Evolutionary conservation across 2,113 vertebrate genomes (phyloP).

Genomic region (Salvator merianae): DNA sequence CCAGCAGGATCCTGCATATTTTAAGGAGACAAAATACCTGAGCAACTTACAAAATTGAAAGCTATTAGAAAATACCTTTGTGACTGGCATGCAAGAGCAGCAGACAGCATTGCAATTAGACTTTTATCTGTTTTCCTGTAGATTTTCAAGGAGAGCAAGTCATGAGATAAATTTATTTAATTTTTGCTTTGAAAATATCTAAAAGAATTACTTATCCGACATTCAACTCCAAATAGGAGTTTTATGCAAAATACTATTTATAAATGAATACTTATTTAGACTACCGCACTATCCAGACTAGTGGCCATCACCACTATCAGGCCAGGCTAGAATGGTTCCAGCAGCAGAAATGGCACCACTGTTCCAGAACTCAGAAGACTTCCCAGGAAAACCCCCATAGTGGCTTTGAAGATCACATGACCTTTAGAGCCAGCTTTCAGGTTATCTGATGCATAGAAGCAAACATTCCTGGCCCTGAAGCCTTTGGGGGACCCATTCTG

Average conservation of each 20-base stretch:
- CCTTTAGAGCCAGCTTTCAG: too few species aligned
- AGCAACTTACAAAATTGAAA: slow-evolving; percentile 37
- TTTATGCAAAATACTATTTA: slow-evolving; percentile 4
- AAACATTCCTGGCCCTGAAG: too few species aligned
- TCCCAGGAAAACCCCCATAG: too few species aligned
- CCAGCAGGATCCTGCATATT: slow-evolving; percentile 35
- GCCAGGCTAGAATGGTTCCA: too few species aligned
- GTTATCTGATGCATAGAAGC: too few species aligned
- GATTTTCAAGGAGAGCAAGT: slow-evolving; percentile 10
- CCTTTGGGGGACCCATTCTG: too few species aligned
- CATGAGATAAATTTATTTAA: slow-evolving; percentile 17
- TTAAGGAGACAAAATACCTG: slow-evolving; percentile 2
- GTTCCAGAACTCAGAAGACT: too few species aligned
- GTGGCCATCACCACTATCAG: too few species aligned
- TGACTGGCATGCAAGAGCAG: not conserved
- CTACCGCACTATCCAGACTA: too few species aligned
- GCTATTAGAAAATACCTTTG: slow-evolving; percentile 36
- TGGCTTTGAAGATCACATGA: too few species aligned
- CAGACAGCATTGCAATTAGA: not conserved
- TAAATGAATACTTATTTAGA: too few species aligned
- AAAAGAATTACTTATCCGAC: not conserved
- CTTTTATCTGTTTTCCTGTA: not conserved
- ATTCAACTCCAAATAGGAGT: not conserved
- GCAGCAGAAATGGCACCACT: too few species aligned
- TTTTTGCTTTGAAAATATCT: slow-evolving; percentile 10